Conservation (phyloP, 2,113 vertebrate species). For the Chroicocephalus ridibundus region DNA sequence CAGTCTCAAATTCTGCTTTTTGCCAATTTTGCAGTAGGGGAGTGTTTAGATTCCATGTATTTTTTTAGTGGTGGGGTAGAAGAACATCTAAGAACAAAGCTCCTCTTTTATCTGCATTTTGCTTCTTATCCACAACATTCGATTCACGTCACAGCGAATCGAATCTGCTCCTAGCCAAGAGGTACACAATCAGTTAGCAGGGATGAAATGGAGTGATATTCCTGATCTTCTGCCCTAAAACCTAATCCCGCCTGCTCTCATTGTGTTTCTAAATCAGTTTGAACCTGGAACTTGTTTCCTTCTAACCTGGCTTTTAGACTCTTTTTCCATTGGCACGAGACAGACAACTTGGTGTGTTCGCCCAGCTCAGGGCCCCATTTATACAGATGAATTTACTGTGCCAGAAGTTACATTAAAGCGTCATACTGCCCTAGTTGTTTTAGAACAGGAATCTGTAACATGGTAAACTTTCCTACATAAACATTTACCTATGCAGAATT, state of each 20-base stretch:
- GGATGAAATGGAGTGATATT: not conserved
- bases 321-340: conserved; percentile 47
- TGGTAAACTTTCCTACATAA: conserved; percentile 56
- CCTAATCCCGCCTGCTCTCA: not conserved
- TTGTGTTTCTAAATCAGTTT: conserved; percentile 27
- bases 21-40: not conserved
- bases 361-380: conserved; percentile 33
- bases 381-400: conserved; percentile 37
- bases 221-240: not conserved
- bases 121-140: not conserved
- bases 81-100: not conserved
- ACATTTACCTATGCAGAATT: conserved; percentile 54
- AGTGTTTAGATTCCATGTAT: not conserved
- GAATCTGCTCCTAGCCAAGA: not conserved
- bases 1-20: not conserved
- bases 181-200: not conserved
- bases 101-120: conserved; percentile 1
- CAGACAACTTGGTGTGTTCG: conserved; percentile 19
- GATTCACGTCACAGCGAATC: not conserved
- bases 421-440: conserved; percentile 52
- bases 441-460: conserved; percentile 31
- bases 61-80: not conserved
- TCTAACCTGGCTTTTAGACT: not conserved
- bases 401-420: conserved; percentile 48
- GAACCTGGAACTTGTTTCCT: conserved; percentile 28